Conservation (phyloP, 2,888 invertebrate genomes). For the Habroteleia sp. region DNA sequence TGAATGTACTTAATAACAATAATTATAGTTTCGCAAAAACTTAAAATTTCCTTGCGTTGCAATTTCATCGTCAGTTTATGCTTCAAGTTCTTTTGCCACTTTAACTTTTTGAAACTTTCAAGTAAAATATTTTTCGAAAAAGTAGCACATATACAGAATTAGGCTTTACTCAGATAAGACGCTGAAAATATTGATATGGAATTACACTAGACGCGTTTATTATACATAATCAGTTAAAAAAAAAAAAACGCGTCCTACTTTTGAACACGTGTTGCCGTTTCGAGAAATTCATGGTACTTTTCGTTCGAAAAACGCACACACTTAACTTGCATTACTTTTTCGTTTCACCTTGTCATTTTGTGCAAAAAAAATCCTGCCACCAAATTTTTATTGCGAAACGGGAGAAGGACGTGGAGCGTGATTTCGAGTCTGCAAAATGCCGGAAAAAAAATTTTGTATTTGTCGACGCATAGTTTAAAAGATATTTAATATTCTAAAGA, state of each 20-base stretch:
- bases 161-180: conserved; percentile 15
- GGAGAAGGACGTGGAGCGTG: conserved; percentile 14
- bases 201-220: conserved; percentile 33
- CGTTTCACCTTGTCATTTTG: background rate
- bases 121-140: background rate
- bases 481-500: conserved; percentile 62
- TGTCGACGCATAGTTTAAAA: conserved; percentile 60
- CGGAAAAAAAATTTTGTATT: conserved; percentile 28
- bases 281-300: conserved; percentile 17
- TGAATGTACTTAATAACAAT: too few species aligned
- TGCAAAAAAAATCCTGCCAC: conserved; percentile 49
- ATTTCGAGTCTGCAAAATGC: conserved; percentile 28
- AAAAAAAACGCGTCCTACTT: conserved; percentile 51
- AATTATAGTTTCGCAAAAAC: too few species aligned
- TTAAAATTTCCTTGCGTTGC: too few species aligned
- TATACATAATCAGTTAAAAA: conserved; percentile 29
- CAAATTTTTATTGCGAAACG: conserved; percentile 42
- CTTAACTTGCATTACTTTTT: background rate
- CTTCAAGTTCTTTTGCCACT: too few species aligned
- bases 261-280: conserved; percentile 37
- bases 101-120: too few species aligned
- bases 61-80: too few species aligned
- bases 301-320: background rate
- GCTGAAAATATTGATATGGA: conserved; percentile 22
- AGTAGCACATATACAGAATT: conserved; percentile 1